Evolutionary conservation across 2,113 vertebrate species (phyloP).

Genomic region (Halichoerus grypus): DNA sequence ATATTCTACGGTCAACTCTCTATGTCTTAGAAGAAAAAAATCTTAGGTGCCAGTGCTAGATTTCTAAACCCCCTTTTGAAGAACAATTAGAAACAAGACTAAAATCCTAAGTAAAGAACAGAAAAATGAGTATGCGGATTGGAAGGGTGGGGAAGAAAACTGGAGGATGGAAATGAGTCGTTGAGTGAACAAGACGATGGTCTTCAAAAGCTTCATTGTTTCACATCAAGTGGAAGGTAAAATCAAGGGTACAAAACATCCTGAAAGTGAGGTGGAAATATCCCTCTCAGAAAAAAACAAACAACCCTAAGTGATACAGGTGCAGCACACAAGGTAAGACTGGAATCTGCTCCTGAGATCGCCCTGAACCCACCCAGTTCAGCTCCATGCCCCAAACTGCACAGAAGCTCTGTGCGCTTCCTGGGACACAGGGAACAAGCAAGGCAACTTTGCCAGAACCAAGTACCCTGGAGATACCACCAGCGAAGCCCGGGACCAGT

Average conservation of each 20-base stretch:
- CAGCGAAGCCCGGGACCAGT: not conserved
- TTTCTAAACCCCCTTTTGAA: conserved; percentile 13
- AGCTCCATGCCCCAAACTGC: too few relatives aligned
- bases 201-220: not conserved
- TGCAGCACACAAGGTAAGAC: not conserved
- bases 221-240: not conserved
- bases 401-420: not conserved
- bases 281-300: not conserved
- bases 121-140: not conserved
- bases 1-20: not conserved
- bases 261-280: not conserved
- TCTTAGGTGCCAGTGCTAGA: not conserved
- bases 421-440: not conserved
- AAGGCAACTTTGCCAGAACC: not conserved
- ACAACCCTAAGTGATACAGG: not conserved
- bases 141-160: not conserved
- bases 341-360: not conserved
- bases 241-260: conserved; percentile 12
- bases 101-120: conserved; percentile 30
- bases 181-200: not conserved
- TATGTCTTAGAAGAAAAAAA: not conserved
- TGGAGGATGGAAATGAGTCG: not conserved
- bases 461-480: not conserved
- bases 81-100: not conserved
- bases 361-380: not conserved